Evolutionary conservation across 2,888 invertebrate genomes (phyloP).

Genomic region (Archips crataeganus): DNA sequence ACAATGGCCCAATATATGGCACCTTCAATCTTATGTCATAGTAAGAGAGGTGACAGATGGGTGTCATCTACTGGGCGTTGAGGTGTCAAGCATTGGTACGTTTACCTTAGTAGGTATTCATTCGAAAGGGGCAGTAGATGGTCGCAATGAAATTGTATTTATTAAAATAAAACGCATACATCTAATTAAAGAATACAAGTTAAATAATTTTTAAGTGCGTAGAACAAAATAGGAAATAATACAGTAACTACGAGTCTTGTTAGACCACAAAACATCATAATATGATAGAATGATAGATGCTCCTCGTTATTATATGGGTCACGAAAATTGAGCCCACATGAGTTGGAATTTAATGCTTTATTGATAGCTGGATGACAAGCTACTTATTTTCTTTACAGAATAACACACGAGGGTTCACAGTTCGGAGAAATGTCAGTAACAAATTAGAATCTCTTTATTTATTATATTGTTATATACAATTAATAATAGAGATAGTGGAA

Average conservation of each 20-base stretch:
- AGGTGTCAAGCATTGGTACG: too few species aligned
- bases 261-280: neutral
- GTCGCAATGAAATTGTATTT: too few species aligned
- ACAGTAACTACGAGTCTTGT: neutral
- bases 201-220: too few species aligned
- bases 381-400: constrained; percentile 49
- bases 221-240: neutral
- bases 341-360: constrained; percentile 45
- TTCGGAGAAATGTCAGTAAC: constrained; percentile 14
- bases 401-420: constrained; percentile 37
- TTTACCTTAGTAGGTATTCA: too few species aligned
- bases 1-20: too few species aligned
- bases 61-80: too few species aligned
- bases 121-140: too few species aligned
- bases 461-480: neutral
- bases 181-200: too few species aligned
- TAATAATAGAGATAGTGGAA: neutral
- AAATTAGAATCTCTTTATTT: neutral
- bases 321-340: constrained; percentile 38
- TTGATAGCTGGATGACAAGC: constrained; percentile 54
- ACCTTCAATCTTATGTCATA: too few species aligned
- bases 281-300: constrained; percentile 37
- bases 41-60: too few species aligned
- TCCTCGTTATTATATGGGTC: constrained; percentile 39
- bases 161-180: too few species aligned